Evolutionary conservation across 2,888 invertebrate species (phyloP).

Genomic region (Calliphora vomitoria): DNA sequence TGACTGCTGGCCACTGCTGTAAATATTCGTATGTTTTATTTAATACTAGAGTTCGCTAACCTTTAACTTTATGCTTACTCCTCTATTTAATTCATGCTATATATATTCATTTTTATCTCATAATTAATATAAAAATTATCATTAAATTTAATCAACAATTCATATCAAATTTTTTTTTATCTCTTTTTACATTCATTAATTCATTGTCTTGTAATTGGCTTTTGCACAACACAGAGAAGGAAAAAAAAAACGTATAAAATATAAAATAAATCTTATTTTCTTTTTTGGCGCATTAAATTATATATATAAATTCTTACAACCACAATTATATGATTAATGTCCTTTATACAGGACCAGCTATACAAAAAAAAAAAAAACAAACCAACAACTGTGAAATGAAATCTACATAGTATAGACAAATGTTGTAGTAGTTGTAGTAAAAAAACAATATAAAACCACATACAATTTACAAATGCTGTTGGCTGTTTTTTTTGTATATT

Average conservation of each 20-base stretch:
- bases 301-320: slow-evolving; percentile 36
- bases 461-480: slow-evolving; percentile 26
- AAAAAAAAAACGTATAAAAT: neutral
- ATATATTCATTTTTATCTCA: neutral
- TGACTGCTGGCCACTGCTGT: too few species aligned
- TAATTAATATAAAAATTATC: slow-evolving; percentile 7
- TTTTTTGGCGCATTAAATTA: slow-evolving; percentile 16
- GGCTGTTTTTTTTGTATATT: neutral
- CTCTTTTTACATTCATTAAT: slow-evolving; percentile 17
- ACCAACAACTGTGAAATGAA: neutral
- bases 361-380: neutral
- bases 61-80: too few species aligned
- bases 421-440: neutral
- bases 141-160: slow-evolving; percentile 8
- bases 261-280: neutral
- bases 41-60: too few species aligned
- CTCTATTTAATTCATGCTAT: neutral
- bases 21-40: too few species aligned
- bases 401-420: slow-evolving; percentile 2
- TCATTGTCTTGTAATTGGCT: slow-evolving; percentile 55
- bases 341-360: slow-evolving; percentile 5
- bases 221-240: neutral
- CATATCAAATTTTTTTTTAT: neutral
- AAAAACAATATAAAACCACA: slow-evolving; percentile 27
- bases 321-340: slow-evolving; percentile 70